Base-by-base conservation (phyloP, 2,113 vertebrate species). In the Megalops atlanticus region DNA sequence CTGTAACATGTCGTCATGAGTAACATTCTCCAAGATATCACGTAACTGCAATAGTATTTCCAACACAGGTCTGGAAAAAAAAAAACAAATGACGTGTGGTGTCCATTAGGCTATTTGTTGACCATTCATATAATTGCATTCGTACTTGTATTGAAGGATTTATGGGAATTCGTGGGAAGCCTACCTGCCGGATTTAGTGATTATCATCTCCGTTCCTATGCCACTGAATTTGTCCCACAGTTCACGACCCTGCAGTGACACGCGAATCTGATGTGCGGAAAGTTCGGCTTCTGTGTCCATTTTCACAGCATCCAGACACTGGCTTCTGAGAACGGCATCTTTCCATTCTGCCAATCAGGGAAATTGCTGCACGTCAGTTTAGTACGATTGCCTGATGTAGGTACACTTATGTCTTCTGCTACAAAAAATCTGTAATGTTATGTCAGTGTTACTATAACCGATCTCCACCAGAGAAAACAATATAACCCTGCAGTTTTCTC, bases 161-260 rank as follows among this genome's bases (percentile, higher is more conserved):
- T 3, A n/a, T 58, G n/a, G n/a, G n/a, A 5, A n/a, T n/a, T 64
- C 58, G 31, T 16, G 40, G 10, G 43, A 73, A 39, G 12, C 45
- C 18, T 84, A 89, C 89, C 90, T 87, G 35, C 88, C 86, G 16
- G 84, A 84, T 83, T 91, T 91, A 49, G 87, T 91, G n/a, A 91
- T 87, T 47, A 90, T 88, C 89, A 90, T 91, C 85, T 91, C 88
- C 1, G 88, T 91, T 24, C 86, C 89, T 12, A 86, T 69, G 11
- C 21, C 36, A 47, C 79, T 80, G 81, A 91, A 91, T 81, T 80
- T 86, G 33, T 87, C 83, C 88, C 89, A 89, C 1, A 89, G 84
- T 41, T 88, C 87, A 24, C 79, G 83, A 35, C 87, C 84, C 78
- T 91, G 86, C 43, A 89, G 87, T 3, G 82, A 83, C 5, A 79